These are phyloP conservation scores for Menura novaehollandiae DNA, from an alignment of 2,113 vertebrate genomes.

Conservation along the genomic window DNA sequence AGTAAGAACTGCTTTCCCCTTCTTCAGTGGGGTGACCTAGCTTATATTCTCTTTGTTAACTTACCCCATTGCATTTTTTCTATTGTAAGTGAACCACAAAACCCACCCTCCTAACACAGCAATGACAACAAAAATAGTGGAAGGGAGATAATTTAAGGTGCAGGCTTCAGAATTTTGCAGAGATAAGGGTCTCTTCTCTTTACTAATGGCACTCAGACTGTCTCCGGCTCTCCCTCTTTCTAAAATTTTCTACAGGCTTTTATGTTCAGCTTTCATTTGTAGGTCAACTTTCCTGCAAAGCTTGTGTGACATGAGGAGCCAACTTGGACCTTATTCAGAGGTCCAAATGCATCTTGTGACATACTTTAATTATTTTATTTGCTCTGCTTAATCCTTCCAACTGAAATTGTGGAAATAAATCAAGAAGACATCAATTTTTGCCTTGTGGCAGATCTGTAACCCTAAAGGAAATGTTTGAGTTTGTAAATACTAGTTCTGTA, in stretches of 20 bases:
- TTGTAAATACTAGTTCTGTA: neutral
- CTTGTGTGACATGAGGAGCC: neutral
- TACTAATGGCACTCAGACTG: neutral
- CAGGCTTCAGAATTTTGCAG: neutral
- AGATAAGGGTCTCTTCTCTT: neutral
- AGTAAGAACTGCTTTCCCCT: neutral
- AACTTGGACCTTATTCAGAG: neutral
- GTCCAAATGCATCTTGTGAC: neutral
- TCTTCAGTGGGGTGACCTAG: neutral
- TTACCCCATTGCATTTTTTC: neutral
- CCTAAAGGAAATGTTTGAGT: neutral
- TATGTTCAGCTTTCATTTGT: neutral
- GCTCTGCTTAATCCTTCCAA: neutral
- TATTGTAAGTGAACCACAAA: neutral
- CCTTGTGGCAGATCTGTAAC: neutral
- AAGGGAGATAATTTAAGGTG: neutral
- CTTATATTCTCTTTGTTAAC: neutral
- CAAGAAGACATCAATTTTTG: neutral
- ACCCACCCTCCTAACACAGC: neutral
- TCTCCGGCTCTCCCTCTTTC: neutral
- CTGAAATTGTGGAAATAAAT: neutral
- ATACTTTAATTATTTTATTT: neutral
- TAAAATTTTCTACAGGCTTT: neutral
- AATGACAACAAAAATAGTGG: neutral
- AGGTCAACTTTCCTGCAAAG: neutral